Percentiles rank a stretch among this genome's conserved stretches.
Conservation (phyloP, 2,113 vertebrate species). For the Prolemur simus region DNA sequence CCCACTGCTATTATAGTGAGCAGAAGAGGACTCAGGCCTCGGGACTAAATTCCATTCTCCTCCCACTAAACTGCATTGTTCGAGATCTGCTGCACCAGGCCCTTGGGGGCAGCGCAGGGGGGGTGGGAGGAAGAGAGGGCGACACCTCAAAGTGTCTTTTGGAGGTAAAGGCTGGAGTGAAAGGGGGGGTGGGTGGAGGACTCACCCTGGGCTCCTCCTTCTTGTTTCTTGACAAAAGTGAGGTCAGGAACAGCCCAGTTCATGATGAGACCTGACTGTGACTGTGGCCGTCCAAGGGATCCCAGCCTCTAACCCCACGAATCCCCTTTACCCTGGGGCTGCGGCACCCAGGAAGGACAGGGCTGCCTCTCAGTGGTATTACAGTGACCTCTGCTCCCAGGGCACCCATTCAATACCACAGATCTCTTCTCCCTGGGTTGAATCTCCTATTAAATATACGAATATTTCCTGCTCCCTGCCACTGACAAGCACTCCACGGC, state of each 20-base stretch:
- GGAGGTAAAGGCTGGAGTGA: background rate
- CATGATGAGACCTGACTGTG: conserved; percentile 28
- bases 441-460: background rate
- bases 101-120: background rate
- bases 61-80: background rate
- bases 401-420: conserved; percentile 52
- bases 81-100: background rate
- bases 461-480: conserved; percentile 66
- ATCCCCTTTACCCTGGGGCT: conserved; percentile 39
- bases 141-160: background rate
- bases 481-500: conserved; percentile 26
- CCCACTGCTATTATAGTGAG: too few species aligned
- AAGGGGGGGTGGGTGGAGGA: too few species aligned
- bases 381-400: conserved; percentile 42
- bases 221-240: conserved; percentile 27
- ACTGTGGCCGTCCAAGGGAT: background rate
- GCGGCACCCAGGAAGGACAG: conserved; percentile 19
- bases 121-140: background rate
- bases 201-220: background rate
- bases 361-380: background rate
- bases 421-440: conserved; percentile 50
- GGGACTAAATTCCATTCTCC: background rate
- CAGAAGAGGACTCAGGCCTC: background rate
- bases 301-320: background rate
- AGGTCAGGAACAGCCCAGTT: background rate